Conservation (phyloP, 2,888 invertebrate species). For the Agrochola macilenta region DNA sequence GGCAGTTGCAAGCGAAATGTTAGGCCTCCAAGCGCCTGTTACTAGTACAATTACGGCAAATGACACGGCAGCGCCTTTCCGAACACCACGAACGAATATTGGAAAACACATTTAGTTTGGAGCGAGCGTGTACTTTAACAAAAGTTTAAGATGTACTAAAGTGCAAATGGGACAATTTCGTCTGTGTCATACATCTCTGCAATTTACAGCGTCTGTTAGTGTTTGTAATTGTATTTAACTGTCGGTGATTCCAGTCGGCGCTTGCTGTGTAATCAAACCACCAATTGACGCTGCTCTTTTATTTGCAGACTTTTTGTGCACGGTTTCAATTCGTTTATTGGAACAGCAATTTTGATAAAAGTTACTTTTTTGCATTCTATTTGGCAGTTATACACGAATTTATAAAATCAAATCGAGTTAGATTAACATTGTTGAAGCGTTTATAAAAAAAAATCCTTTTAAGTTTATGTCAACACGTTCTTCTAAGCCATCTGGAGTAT, state of each 20-base stretch:
- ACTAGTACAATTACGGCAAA: slow-evolving; percentile 80
- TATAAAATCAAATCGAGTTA: neutral
- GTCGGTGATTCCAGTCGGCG: slow-evolving; percentile 51
- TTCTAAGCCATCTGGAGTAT: slow-evolving; percentile 36
- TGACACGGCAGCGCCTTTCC: slow-evolving; percentile 75
- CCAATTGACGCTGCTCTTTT: slow-evolving; percentile 61
- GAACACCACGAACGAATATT: slow-evolving; percentile 68
- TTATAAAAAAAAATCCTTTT: neutral
- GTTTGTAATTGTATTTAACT: slow-evolving; percentile 66
- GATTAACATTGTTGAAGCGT: neutral
- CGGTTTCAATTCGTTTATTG: slow-evolving; percentile 44
- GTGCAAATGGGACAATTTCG: slow-evolving; percentile 69
- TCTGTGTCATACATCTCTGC: slow-evolving; percentile 67
- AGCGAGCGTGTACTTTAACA: slow-evolving; percentile 65
- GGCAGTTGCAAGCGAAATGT: slow-evolving; percentile 72
- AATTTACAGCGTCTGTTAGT: slow-evolving; percentile 64
- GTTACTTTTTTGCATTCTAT: slow-evolving; percentile 17
- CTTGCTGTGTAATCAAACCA: slow-evolving; percentile 62
- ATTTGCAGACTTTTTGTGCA: slow-evolving; percentile 44
- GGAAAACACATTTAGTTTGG: slow-evolving; percentile 68
- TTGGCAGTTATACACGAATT: neutral
- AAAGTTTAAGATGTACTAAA: slow-evolving; percentile 69
- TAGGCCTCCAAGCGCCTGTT: slow-evolving; percentile 77
- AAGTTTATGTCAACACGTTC: slow-evolving; percentile 38
- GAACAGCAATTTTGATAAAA: slow-evolving; percentile 51